A percentile compares a stretch with the other conserved stretches of the same genome.
Evolutionary conservation across 2,888 invertebrate species (phyloP).

Genomic region (Aspidiotus destructor): DNA sequence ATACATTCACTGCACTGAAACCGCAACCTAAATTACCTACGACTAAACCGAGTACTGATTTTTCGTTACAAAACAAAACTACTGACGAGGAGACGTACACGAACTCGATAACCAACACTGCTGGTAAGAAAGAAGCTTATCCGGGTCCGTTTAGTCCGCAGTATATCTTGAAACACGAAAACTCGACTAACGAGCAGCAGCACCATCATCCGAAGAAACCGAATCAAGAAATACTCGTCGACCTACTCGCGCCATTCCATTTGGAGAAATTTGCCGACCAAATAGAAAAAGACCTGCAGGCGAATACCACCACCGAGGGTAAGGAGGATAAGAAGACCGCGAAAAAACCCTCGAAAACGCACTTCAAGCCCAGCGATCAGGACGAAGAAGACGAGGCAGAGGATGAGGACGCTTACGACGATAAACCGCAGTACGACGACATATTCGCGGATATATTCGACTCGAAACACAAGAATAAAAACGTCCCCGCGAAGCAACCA

Average conservation of each 20-base stretch:
- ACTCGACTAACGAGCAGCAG: constrained; percentile 20
- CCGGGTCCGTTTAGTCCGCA: constrained; percentile 36
- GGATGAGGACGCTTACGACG: constrained; percentile 17
- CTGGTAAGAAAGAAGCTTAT: constrained; percentile 36
- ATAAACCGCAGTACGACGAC: constrained; percentile 24
- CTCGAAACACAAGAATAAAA: constrained; percentile 21
- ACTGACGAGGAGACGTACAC: constrained; percentile 9
- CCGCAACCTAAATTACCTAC: constrained; percentile 10
- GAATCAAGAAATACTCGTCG: constrained; percentile 32
- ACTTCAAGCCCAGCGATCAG: background rate
- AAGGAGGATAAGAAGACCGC: constrained; percentile 8
- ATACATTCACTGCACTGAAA: background rate
- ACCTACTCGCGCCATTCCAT: constrained; percentile 35
- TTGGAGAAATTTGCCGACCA: constrained; percentile 32
- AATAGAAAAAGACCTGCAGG: constrained; percentile 26
- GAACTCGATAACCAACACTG: constrained; percentile 35
- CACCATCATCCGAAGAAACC: constrained; percentile 25
- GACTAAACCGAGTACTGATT: constrained; percentile 3
- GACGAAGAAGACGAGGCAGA: constrained; percentile 19
- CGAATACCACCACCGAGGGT: constrained; percentile 14
- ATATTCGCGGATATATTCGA: constrained; percentile 30
- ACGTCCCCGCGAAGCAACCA: constrained; percentile 7
- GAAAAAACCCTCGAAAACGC: constrained; percentile 20
- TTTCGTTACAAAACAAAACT: constrained; percentile 37
- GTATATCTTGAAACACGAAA: constrained; percentile 33